Evolutionary conservation across 2,888 invertebrate species (phyloP).

Genomic region (Liopterus haemorrhoidalis): DNA sequence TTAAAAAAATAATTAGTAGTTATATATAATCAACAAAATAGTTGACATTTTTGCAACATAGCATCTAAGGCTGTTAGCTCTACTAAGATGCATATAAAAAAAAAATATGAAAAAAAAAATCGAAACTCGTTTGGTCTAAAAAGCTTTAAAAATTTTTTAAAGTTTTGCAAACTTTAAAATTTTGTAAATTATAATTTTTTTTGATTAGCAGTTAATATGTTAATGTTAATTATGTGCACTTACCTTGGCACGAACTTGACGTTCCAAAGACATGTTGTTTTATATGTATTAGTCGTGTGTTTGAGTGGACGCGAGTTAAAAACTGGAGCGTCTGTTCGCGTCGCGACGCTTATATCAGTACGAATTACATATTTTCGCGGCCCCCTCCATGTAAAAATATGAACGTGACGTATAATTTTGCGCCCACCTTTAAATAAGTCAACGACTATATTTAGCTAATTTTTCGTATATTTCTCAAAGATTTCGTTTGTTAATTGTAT

Average conservation of each 20-base stretch:
- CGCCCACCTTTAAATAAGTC: constrained; percentile 28
- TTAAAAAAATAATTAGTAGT: too few species aligned
- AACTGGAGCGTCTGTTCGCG: constrained; percentile 38
- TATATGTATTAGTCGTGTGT: constrained; percentile 19
- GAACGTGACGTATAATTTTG: constrained; percentile 16
- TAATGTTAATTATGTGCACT: constrained; percentile 36
- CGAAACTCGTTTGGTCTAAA: background rate
- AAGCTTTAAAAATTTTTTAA: constrained; percentile 1
- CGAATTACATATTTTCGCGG: constrained; percentile 25
- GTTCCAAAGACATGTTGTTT: constrained; percentile 78
- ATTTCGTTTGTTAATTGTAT: constrained; percentile 13
- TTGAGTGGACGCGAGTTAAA: constrained; percentile 35
- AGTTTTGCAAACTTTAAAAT: constrained; percentile 8
- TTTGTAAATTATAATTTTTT: constrained; percentile 1
- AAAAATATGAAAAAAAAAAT: too few species aligned
- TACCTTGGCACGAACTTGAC: constrained; percentile 87
- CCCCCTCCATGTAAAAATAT: constrained; percentile 18
- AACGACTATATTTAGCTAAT: constrained; percentile 43
- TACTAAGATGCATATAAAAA: too few species aligned
- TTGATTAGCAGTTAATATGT: constrained; percentile 13
- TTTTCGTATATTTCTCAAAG: constrained; percentile 39
- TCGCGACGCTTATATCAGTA: constrained; percentile 41
- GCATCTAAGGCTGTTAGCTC: too few species aligned
- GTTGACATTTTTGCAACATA: too few species aligned
- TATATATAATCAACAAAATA: too few species aligned